A percentile compares a stretch with the other conserved stretches of the same genome.
Conservation (phyloP, 2,888 invertebrate genomes). For the Campopleginae sp. region DNA sequence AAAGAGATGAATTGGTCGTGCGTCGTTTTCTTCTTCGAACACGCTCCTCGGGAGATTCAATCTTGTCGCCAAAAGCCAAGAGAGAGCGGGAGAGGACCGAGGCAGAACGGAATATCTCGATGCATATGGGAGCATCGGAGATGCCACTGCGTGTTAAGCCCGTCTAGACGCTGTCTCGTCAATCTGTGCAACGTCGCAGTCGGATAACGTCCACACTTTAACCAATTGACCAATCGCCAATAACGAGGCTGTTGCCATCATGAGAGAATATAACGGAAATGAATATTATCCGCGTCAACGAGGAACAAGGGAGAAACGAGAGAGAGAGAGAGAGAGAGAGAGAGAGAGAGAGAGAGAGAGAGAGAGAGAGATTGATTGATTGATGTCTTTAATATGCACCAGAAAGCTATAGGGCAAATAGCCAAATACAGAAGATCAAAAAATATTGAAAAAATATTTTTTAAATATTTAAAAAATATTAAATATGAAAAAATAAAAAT, state of each 20-base stretch:
- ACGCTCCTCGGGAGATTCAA: constrained; percentile 14
- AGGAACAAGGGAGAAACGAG: constrained; percentile 52
- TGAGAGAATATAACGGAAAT: constrained; percentile 77
- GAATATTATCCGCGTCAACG: constrained; percentile 76
- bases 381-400: no score
- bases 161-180: constrained; percentile 83
- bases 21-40: constrained; percentile 19
- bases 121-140: constrained; percentile 62
- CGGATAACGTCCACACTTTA: constrained; percentile 73
- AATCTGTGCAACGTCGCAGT: constrained; percentile 71
- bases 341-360: constrained; percentile 1
- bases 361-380: not conserved
- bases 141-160: constrained; percentile 71
- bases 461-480: no score
- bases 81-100: not conserved
- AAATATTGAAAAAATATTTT: no score
- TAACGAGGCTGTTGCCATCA: constrained; percentile 74
- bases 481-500: no score
- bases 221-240: constrained; percentile 80
- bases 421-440: no score
- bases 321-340: not conserved
- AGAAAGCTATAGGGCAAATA: no score
- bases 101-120: constrained; percentile 5
- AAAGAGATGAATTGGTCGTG: not conserved
- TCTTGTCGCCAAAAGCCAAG: not conserved